A percentile compares a stretch with the other conserved stretches of the same genome.
These are phyloP conservation scores for Cathartes aura DNA, from an alignment of 2,113 vertebrate species.

Conservation along the genomic window DNA sequence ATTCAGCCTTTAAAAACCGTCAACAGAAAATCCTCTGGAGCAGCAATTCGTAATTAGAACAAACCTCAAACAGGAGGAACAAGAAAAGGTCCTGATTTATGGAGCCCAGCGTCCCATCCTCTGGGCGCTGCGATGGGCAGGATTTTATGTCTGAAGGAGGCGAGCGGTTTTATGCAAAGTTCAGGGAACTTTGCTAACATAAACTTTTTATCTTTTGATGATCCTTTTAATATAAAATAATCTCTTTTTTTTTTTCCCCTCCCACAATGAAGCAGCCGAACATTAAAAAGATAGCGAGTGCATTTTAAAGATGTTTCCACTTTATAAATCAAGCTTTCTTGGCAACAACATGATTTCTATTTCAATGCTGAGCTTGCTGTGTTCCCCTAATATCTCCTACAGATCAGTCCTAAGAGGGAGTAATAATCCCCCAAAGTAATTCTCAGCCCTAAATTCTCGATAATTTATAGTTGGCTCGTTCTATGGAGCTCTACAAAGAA, in stretches of 20 bases:
- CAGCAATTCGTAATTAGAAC: not conserved
- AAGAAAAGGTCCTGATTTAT: not conserved
- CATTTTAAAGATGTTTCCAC: slow-evolving; percentile 87
- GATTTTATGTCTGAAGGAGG: not conserved
- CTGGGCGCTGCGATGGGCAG: not conserved
- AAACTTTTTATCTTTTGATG: slow-evolving; percentile 70
- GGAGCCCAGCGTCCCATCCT: not conserved
- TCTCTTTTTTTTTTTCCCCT: slow-evolving; percentile 15
- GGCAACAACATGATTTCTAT: slow-evolving; percentile 69
- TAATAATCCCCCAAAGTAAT: slow-evolving; percentile 65
- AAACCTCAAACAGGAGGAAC: not conserved
- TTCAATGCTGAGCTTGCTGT: slow-evolving; percentile 44
- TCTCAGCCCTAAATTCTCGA: slow-evolving; percentile 60
- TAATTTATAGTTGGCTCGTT: slow-evolving; percentile 68
- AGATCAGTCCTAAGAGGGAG: slow-evolving; percentile 67
- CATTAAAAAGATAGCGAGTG: slow-evolving; percentile 68
- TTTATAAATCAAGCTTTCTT: slow-evolving; percentile 83
- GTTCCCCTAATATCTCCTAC: slow-evolving; percentile 64
- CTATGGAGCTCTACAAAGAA: slow-evolving; percentile 40
- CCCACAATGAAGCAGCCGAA: slow-evolving; percentile 69
- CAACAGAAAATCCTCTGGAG: not conserved
- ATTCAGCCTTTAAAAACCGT: not conserved
- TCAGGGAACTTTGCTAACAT: slow-evolving; percentile 58
- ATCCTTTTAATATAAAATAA: slow-evolving; percentile 73
- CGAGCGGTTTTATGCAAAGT: slow-evolving; percentile 31